Percentiles rank a stretch among this genome's conserved stretches.
Evolutionary conservation across 2,888 invertebrate genomes (phyloP).

Genomic region (Tinea semifulvella): DNA sequence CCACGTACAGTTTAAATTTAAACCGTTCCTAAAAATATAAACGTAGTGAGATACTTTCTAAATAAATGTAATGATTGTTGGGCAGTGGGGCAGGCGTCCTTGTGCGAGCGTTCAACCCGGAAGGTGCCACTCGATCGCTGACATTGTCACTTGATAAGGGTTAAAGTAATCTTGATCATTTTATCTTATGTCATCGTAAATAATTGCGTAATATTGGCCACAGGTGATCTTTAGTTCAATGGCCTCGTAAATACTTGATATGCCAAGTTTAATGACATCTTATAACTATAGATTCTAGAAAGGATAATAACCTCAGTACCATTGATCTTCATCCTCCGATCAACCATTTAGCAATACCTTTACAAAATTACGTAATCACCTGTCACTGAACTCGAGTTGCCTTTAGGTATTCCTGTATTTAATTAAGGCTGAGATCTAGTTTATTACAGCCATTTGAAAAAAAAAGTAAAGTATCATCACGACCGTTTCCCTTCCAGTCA

Average conservation of each 20-base stretch:
- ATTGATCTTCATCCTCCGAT: too few species aligned
- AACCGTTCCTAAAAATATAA: conserved; percentile 4
- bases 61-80: conserved; percentile 4
- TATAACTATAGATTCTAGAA: conserved; percentile 13
- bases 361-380: too few species aligned
- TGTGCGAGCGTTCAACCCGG: conserved; percentile 54
- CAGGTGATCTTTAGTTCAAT: conserved; percentile 46
- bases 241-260: conserved; percentile 25
- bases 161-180: conserved; percentile 9
- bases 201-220: conserved; percentile 9
- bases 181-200: not conserved
- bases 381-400: too few species aligned
- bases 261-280: conserved; percentile 21
- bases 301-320: conserved; percentile 9
- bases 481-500: too few species aligned
- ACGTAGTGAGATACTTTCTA: conserved; percentile 1
- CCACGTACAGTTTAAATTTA: too few species aligned
- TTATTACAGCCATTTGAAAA: too few species aligned
- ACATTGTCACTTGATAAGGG: conserved; percentile 11
- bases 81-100: conserved; percentile 35
- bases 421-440: too few species aligned
- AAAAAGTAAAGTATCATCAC: too few species aligned
- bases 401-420: too few species aligned
- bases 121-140: conserved; percentile 30
- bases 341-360: too few species aligned